Evolutionary conservation across 2,113 vertebrate genomes (phyloP).

Genomic region (Thunnus maccoyii): DNA sequence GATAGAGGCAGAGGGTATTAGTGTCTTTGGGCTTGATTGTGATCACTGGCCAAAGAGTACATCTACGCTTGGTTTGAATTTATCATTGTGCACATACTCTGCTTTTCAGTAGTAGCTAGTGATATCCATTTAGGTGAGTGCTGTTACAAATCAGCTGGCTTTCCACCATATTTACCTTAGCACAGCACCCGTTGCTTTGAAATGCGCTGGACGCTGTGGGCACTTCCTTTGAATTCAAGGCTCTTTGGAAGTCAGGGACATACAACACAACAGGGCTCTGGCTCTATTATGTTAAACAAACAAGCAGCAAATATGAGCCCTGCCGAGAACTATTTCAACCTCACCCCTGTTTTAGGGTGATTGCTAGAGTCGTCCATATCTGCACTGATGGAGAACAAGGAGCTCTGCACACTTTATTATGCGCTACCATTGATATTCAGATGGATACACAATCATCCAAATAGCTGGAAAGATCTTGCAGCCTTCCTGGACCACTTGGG

Average conservation of each 20-base stretch:
- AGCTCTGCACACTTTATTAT: background rate
- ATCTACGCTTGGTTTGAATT: constrained; percentile 54
- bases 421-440: constrained; percentile 4
- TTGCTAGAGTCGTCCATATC: background rate
- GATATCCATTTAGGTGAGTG: constrained; percentile 61
- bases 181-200: constrained; percentile 69
- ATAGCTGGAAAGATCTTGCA: background rate
- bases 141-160: constrained; percentile 59
- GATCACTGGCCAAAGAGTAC: constrained; percentile 55
- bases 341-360: background rate
- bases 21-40: constrained; percentile 64
- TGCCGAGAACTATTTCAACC: background rate
- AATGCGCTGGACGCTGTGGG: constrained; percentile 33
- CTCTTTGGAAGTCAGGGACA: constrained; percentile 44
- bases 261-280: constrained; percentile 30
- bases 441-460: constrained; percentile 19
- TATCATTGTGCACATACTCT: constrained; percentile 51
- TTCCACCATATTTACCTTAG: constrained; percentile 71
- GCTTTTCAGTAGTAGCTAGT: constrained; percentile 16
- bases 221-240: constrained; percentile 41
- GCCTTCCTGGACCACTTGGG: constrained; percentile 1
- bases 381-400: background rate
- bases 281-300: constrained; percentile 38
- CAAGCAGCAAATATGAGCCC: constrained; percentile 28
- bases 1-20: constrained; percentile 55